phyloP scores from a whole-genome alignment of 2,888 invertebrate species.

The Empis livida region DNA sequence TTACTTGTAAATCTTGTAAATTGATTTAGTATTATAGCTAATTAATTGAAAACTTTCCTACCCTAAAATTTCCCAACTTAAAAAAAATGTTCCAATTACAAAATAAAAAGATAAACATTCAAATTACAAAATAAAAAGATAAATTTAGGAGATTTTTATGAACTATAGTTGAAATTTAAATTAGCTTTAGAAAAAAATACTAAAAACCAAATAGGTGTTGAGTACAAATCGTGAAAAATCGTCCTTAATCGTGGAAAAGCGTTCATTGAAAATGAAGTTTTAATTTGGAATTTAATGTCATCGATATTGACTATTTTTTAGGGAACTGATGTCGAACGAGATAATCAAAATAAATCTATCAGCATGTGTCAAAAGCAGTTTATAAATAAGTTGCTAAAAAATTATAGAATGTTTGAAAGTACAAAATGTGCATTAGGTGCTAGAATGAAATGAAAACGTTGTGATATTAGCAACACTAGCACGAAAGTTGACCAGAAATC shows the following conservation, averaged over 20 bases:
- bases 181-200: background rate
- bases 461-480: background rate
- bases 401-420: background rate
- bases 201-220: background rate
- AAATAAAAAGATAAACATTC: background rate
- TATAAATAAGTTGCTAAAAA: no score
- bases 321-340: background rate
- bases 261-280: background rate
- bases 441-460: background rate
- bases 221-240: no score
- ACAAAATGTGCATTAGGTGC: slow-evolving; percentile 3
- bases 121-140: background rate
- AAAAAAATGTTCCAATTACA: no score
- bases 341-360: background rate
- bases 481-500: background rate
- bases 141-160: background rate
- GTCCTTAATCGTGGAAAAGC: background rate
- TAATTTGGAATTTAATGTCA: no score
- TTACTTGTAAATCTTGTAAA: no score
- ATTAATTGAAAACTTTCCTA: no score
- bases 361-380: background rate
- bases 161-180: background rate
- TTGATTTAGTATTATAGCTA: no score
- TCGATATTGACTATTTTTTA: background rate
- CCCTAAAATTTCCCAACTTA: no score